Evolutionary conservation across 2,113 vertebrate species (phyloP), one percentile per base, ranked within the genome.

Genomic region (Pygoscelis adeliae): DNA sequence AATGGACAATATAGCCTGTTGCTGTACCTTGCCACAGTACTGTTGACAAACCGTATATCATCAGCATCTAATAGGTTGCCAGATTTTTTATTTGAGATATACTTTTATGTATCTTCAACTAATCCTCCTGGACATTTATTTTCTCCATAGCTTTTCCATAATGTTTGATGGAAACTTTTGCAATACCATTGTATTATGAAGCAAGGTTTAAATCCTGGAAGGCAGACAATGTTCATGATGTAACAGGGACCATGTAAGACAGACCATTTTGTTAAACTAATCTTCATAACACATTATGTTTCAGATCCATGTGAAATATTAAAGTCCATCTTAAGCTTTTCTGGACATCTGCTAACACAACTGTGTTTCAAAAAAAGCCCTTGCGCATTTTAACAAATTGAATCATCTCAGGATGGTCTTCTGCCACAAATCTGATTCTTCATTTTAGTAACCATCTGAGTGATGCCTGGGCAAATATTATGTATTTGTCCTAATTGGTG

Each of bases 41-140:
- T 91, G 90, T 78, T 91, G 96, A 78, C 16, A 92, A 93, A 86
- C 44, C 63, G 44, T 71, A 15, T 94, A 58, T 80, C 90, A 93
- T 4, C 61, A 95, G 6, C 22, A 97, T 67, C 58, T 88, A 94
- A 69, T 95, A 63, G 8, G 29, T 71, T 47, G 36, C 17, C 15
- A 44, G 88, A 19, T 81, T 80, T 97, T 95, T 83, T 61, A 30
- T 79, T 62, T 90, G 55, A 85, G 52, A 38, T 46, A 27, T 25
- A 79, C 6, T 76, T 73, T 79, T 52, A 63, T 22, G 3, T 76
- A 73, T 72, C n/a, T 78, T 76, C 18, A 36, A 13, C 19, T 90
- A 94, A 47, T 40, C 32, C 52, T 79, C 9, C 20, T 83, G 40
- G 63, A 56, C n/a, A 58, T 73, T 40, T 46, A 38, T 90, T 69